Evolutionary conservation across 2,113 vertebrate genomes (phyloP).

Genomic region (Heterotis niloticus): DNA sequence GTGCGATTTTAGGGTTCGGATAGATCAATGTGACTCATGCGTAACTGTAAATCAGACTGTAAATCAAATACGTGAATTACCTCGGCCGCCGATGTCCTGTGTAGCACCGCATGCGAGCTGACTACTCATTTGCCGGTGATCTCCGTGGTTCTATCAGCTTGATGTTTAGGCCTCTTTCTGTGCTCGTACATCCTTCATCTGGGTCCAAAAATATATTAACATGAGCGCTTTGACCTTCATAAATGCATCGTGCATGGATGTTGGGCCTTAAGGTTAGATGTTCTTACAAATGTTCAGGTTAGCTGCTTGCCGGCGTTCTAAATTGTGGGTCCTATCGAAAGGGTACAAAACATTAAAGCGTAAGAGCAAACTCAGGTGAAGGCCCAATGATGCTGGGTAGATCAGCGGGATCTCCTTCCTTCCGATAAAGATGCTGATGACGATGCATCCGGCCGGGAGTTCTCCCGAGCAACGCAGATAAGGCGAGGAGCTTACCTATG

Average conservation of each 20-base stretch:
- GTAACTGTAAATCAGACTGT: slow-evolving; percentile 65
- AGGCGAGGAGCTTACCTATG: too few relatives aligned
- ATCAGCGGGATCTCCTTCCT: too few relatives aligned
- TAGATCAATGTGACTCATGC: slow-evolving; percentile 56
- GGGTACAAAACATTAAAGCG: too few relatives aligned
- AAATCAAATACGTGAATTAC: slow-evolving; percentile 53
- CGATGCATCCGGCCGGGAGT: too few relatives aligned
- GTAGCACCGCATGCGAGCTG: slow-evolving; percentile 27
- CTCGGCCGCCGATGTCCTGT: slow-evolving; percentile 63
- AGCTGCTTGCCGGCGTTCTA: too few relatives aligned
- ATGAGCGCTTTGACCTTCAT: background rate
- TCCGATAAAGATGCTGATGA: too few relatives aligned
- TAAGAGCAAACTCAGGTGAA: too few relatives aligned
- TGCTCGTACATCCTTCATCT: background rate
- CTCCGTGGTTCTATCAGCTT: background rate
- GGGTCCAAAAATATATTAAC: background rate
- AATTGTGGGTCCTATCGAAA: too few relatives aligned
- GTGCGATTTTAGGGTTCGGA: slow-evolving; percentile 36
- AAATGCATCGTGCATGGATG: background rate
- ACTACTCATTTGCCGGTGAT: background rate
- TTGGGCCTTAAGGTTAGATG: too few relatives aligned
- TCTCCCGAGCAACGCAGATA: too few relatives aligned
- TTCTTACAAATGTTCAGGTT: too few relatives aligned
- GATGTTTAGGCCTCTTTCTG: background rate
- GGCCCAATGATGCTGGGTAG: too few relatives aligned